Evolutionary conservation across 2,888 invertebrate genomes (phyloP).

Genomic region (Mantis religiosa): DNA sequence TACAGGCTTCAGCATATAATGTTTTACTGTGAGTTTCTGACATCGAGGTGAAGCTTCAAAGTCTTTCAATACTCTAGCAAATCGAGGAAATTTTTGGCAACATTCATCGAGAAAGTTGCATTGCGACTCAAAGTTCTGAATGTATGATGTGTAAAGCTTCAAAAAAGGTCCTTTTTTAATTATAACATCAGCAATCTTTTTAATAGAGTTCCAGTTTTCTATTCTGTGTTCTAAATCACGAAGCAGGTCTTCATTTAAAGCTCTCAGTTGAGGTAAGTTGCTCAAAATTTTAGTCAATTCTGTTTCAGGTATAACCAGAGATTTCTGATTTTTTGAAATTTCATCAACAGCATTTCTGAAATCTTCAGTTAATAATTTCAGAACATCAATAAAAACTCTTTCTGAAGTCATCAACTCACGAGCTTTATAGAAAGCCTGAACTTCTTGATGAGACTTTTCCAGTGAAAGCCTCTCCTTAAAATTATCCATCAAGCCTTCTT

Average conservation of each 20-base stretch:
- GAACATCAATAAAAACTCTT: slow-evolving; percentile 51
- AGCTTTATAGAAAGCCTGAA: slow-evolving; percentile 49
- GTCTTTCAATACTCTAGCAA: slow-evolving; percentile 46
- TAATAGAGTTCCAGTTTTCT: slow-evolving; percentile 45
- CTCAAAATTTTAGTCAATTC: slow-evolving; percentile 49
- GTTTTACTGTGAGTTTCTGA: slow-evolving; percentile 53
- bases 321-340: slow-evolving; percentile 36
- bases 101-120: slow-evolving; percentile 49
- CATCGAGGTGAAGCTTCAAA: slow-evolving; percentile 44
- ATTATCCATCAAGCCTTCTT: slow-evolving; percentile 14
- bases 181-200: slow-evolving; percentile 53
- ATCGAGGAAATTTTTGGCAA: slow-evolving; percentile 47
- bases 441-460: slow-evolving; percentile 35
- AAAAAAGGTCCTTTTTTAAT: slow-evolving; percentile 56
- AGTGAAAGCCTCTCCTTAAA: slow-evolving; percentile 20
- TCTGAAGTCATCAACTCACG: slow-evolving; percentile 54
- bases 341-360: slow-evolving; percentile 45
- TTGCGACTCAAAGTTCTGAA: slow-evolving; percentile 51
- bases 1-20: slow-evolving; percentile 64
- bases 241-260: slow-evolving; percentile 51
- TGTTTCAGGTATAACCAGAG: slow-evolving; percentile 44
- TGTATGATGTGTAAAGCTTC: slow-evolving; percentile 54
- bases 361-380: slow-evolving; percentile 50
- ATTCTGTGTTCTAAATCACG: slow-evolving; percentile 49
- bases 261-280: slow-evolving; percentile 50